These are phyloP conservation scores for Camelus dromedarius DNA, from an alignment of 2,113 vertebrate genomes.

Conservation along the genomic window DNA sequence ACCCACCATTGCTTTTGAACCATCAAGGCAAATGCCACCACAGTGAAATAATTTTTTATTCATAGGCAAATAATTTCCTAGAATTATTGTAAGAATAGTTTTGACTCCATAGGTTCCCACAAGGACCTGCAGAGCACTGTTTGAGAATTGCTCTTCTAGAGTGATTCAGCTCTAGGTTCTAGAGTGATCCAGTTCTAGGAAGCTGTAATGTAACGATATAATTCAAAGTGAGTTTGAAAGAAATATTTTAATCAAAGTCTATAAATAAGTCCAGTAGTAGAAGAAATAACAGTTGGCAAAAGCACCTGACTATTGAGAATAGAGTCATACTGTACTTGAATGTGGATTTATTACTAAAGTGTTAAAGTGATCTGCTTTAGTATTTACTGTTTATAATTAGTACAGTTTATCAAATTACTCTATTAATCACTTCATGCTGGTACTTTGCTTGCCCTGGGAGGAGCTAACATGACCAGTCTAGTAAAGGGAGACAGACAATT, in stretches of 20 bases:
- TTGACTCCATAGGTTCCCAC: neutral
- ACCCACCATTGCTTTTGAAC: neutral
- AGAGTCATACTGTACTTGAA: neutral
- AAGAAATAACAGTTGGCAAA: neutral
- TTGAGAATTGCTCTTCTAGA: neutral
- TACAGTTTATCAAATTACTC: neutral
- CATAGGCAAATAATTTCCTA: neutral
- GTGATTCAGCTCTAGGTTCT: neutral
- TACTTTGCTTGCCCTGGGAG: neutral
- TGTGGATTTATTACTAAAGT: neutral
- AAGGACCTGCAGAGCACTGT: neutral
- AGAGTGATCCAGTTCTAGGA: neutral
- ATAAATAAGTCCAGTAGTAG: neutral
- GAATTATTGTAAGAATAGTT: neutral
- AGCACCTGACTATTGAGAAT: neutral
- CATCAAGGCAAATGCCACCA: neutral
- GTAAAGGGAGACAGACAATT: neutral
- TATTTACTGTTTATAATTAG: neutral
- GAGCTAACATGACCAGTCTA: neutral
- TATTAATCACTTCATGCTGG: neutral
- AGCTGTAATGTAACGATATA: neutral
- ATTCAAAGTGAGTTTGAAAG: neutral
- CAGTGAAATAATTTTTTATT: neutral
- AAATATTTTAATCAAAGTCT: neutral
- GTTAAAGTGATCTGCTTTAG: slow-evolving; percentile 29